phyloP scores from a whole-genome alignment of 2,888 invertebrate species.

The Eurytoma californica region DNA sequence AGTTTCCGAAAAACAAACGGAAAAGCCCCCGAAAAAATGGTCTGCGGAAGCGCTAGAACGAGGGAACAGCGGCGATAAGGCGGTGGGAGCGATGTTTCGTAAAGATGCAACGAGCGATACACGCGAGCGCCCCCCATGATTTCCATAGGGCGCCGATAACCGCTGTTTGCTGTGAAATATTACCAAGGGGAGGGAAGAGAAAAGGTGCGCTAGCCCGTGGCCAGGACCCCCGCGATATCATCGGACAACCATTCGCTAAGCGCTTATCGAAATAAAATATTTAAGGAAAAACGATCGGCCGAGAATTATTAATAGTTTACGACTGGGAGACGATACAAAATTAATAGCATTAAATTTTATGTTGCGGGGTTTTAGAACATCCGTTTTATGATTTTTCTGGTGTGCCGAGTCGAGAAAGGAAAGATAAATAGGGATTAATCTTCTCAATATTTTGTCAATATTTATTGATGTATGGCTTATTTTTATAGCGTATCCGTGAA shows the following conservation, averaged over 20 bases:
- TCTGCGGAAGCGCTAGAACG: not conserved
- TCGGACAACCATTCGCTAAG: not conserved
- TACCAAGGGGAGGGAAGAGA: not conserved
- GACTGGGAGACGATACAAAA: too few species aligned
- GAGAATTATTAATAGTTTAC: slow-evolving; percentile 6
- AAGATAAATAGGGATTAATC: too few species aligned
- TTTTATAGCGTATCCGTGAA: too few species aligned
- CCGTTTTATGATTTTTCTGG: too few species aligned
- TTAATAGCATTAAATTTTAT: not conserved
- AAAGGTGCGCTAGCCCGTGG: not conserved
- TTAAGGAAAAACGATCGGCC: not conserved
- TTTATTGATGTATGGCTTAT: too few species aligned
- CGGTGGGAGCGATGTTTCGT: slow-evolving; percentile 15
- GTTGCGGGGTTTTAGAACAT: too few species aligned
- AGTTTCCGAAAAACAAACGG: not conserved
- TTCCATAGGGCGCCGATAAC: slow-evolving; percentile 12
- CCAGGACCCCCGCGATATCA: not conserved
- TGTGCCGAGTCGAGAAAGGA: too few species aligned
- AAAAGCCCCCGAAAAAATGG: not conserved
- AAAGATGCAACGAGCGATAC: slow-evolving; percentile 22
- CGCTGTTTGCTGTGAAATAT: slow-evolving; percentile 23
- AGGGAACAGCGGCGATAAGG: slow-evolving; percentile 6
- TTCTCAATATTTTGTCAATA: too few species aligned
- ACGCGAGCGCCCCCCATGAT: not conserved
- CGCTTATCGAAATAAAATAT: not conserved